phyloP scores from a whole-genome alignment of 2,113 vertebrate genomes.

The Pelusios castaneus region DNA sequence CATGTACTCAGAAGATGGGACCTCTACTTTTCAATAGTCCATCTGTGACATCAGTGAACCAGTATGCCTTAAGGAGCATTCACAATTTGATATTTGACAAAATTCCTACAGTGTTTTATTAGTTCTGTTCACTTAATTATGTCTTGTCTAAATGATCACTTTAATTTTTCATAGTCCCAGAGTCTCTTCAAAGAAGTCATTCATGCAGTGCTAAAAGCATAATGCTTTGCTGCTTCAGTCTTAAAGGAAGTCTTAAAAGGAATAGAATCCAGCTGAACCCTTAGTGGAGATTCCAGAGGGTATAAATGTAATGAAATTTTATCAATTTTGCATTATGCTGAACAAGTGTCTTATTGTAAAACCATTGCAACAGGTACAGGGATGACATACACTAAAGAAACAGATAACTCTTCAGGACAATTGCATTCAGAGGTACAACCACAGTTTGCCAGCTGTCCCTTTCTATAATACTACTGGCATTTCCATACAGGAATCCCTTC shows the following conservation, averaged over 20 bases:
- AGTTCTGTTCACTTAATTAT: conserved; percentile 66
- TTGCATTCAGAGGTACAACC: background rate
- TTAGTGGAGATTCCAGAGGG: background rate
- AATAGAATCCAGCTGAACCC: conserved; percentile 7
- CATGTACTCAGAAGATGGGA: background rate
- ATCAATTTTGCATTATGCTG: conserved; percentile 24
- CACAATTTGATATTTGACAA: conserved; percentile 40
- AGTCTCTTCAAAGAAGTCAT: conserved; percentile 42
- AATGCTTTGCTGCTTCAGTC: conserved; percentile 2
- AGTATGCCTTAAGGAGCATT: background rate
- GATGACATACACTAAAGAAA: background rate
- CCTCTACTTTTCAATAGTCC: conserved; percentile 2
- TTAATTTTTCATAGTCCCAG: conserved; percentile 53
- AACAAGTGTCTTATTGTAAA: conserved; percentile 3
- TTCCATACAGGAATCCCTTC: background rate
- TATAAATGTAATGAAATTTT: background rate
- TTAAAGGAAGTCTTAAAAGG: background rate
- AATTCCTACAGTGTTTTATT: conserved; percentile 53
- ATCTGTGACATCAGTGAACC: background rate
- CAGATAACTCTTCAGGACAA: background rate
- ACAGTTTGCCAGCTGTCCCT: background rate
- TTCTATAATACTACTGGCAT: background rate
- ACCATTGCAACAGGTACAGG: conserved; percentile 15
- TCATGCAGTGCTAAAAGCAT: conserved; percentile 44
- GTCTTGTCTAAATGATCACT: conserved; percentile 62